These are phyloP conservation scores for Pelodytes ibericus DNA, from an alignment of 2,797 vertebrate species.

Conservation along the genomic window DNA sequence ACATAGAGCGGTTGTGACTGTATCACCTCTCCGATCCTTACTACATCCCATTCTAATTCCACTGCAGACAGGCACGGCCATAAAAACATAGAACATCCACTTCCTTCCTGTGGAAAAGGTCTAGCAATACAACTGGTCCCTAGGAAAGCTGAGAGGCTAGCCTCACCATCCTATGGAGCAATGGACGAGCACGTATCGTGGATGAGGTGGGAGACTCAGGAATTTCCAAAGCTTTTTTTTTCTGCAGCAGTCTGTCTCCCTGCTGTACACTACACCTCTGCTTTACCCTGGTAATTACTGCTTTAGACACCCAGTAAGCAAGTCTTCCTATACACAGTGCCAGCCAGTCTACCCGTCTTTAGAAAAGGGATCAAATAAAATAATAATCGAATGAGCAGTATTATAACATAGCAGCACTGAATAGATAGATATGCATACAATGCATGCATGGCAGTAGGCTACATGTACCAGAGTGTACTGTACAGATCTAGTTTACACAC, in stretches of 20 bases:
- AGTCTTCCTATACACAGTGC: not conserved
- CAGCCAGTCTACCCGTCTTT: not conserved
- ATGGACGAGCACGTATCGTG: not conserved
- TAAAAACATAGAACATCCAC: too few relatives aligned
- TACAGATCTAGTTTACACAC: not conserved
- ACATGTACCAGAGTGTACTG: too few relatives aligned
- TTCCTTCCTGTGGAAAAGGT: too few relatives aligned
- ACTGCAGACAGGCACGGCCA: too few relatives aligned
- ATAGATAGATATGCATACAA: too few relatives aligned
- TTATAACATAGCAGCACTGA: too few relatives aligned
- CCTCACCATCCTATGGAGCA: not conserved
- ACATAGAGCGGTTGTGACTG: too few relatives aligned
- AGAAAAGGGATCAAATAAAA: too few relatives aligned
- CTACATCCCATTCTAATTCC: too few relatives aligned
- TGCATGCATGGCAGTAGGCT: too few relatives aligned
- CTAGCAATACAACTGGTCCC: not conserved
- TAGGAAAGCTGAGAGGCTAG: not conserved
- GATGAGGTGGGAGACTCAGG: not conserved
- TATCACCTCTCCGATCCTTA: too few relatives aligned
- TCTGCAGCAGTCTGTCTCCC: conserved; percentile 33
- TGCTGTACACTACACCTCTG: conserved; percentile 3
- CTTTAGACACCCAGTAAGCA: not conserved
- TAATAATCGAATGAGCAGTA: too few relatives aligned
- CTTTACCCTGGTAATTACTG: conserved; percentile 3
- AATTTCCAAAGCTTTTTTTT: not conserved